A percentile compares a stretch with the other conserved stretches of the same genome.
phyloP scores from a whole-genome alignment of 2,113 vertebrate species.

The Centropus unirufus region DNA sequence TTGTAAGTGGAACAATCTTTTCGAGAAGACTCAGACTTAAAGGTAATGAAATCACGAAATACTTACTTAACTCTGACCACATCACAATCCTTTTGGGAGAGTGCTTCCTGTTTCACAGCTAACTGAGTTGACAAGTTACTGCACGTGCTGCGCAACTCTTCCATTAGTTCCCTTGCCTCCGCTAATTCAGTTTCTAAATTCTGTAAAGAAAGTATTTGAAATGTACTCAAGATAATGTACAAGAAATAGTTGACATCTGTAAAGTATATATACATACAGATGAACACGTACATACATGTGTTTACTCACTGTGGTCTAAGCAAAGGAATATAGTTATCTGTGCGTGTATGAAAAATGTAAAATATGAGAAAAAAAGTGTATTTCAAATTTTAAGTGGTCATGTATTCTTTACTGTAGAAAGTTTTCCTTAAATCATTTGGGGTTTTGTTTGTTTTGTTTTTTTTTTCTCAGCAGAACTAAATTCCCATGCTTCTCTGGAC shows the following conservation, averaged over 20 bases:
- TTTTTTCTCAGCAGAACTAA: neutral
- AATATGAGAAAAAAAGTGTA: neutral
- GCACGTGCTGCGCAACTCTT: constrained; percentile 52
- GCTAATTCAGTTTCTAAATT: constrained; percentile 77
- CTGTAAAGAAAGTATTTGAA: constrained; percentile 62
- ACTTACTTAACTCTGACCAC: constrained; percentile 69
- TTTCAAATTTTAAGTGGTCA: neutral
- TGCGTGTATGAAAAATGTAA: neutral
- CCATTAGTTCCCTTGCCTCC: constrained; percentile 68
- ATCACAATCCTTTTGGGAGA: constrained; percentile 71
- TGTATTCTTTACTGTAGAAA: neutral
- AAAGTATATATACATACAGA: neutral
- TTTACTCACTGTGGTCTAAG: neutral
- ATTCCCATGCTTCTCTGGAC: neutral
- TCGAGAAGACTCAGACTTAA: neutral
- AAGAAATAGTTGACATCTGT: neutral
- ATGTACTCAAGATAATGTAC: neutral
- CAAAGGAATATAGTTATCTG: neutral
- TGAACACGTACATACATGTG: neutral
- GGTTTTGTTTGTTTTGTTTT: too few species aligned
- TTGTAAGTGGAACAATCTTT: neutral
- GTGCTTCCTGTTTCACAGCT: constrained; percentile 72
- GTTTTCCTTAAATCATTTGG: neutral
- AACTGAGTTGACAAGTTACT: constrained; percentile 71
- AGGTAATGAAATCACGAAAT: neutral